Evolutionary conservation across 1,140 invertebrate species (phyloP), one percentile per base, ranked within the genome.

Genomic region (Samia ricini): DNA sequence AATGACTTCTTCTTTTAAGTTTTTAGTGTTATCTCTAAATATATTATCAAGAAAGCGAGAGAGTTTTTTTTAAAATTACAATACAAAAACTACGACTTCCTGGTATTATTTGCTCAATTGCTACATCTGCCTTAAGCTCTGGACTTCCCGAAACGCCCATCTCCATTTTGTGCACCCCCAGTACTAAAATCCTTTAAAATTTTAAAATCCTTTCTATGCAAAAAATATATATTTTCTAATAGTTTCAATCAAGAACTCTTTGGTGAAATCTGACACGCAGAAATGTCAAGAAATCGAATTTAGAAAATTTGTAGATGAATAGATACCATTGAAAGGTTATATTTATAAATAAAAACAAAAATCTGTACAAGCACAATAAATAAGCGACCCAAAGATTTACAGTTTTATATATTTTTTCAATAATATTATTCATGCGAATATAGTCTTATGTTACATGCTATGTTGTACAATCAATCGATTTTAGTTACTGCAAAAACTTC

Each of bases 61-160:
- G n/a, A n/a, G n/a, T n/a, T n/a, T n/a, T n/a, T n/a, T n/a, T n/a
- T n/a, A n/a, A n/a, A n/a, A n/a, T n/a, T n/a, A n/a, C n/a, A n/a
- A n/a, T n/a, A n/a, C n/a, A n/a, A n/a, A n/a, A n/a, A n/a, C n/a
- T n/a, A n/a, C n/a, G n/a, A n/a, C n/a, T n/a, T n/a, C n/a, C n/a
- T n/a, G n/a, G n/a, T n/a, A n/a, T n/a, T n/a, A n/a, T n/a, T n/a
- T n/a, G n/a, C n/a, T n/a, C n/a, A n/a, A n/a, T n/a, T n/a, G n/a
- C n/a, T n/a, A n/a, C n/a, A n/a, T n/a, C n/a, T n/a, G n/a, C n/a
- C n/a, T n/a, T n/a, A n/a, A n/a, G 74, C 81, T 85, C 75, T 79
- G 82, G 76, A 67, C 64, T 66, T 66, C 67, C 61, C 67, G 52
- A 61, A 60, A 75, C 77, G 68, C 76, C 83, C 83, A 85, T 87